Percentiles rank a stretch among this genome's conserved stretches.
Evolutionary conservation across 2,797 vertebrate genomes (phyloP).

Genomic region (Tiaroga cobitis): DNA sequence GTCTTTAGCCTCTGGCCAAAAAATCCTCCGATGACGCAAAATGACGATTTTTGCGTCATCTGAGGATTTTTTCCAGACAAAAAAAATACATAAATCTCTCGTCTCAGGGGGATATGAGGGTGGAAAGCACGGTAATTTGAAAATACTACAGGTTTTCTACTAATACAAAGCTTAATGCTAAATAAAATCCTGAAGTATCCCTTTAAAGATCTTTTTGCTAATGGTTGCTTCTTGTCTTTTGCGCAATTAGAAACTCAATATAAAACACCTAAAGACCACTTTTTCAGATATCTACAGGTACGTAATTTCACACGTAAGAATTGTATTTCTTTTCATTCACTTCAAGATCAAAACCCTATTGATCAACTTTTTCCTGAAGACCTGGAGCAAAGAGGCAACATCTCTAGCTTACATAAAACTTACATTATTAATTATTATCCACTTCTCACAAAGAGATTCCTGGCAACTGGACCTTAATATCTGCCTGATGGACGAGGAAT

Average conservation of each 20-base stretch:
- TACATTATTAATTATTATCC: neutral
- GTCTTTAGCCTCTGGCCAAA: no score
- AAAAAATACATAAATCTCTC: no score
- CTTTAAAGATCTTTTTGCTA: neutral
- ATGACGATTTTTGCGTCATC: no score
- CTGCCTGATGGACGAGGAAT: neutral
- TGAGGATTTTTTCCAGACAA: no score
- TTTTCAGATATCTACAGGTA: conserved; percentile 1
- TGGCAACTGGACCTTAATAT: neutral
- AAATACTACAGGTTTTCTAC: no score
- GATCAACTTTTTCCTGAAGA: neutral
- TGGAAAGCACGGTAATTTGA: no score
- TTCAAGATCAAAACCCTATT: neutral
- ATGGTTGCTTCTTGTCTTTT: neutral
- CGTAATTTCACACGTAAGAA: neutral
- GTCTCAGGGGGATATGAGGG: no score
- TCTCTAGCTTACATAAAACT: neutral
- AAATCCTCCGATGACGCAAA: no score
- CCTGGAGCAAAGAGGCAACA: neutral
- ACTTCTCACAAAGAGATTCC: neutral
- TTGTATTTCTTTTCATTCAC: neutral
- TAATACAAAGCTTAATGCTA: no score
- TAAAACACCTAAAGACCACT: neutral
- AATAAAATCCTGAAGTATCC: no score
- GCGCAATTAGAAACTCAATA: neutral